Base-by-base conservation (phyloP, 2,888 invertebrate species). In the Noctua comes region DNA sequence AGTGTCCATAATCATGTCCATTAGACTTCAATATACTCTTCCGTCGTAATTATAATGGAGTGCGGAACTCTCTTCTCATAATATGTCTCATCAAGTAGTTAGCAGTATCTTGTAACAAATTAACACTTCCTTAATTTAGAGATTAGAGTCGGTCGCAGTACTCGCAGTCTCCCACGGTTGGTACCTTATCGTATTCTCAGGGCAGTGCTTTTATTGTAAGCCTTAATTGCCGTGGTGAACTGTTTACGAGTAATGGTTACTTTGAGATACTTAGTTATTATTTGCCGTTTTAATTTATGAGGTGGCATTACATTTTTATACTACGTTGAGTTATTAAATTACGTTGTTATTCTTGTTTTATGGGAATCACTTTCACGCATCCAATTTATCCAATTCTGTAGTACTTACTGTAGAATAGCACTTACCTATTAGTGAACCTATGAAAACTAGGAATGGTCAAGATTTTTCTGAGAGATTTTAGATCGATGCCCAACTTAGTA, bases 101-200 rank as follows among this genome's bases (percentile, higher is more conserved):
- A 51, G 64, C 68, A 77, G 72, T 82, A 87, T 79, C 80, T 80
- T 66, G 54, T 64, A 59, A 82, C 77, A 86, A 86, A 85, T 84
- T 87, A 86, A 86, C 87, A 86, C 88, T 90, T 90, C 89, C 87
- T 88, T 90, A 88, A 78, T 88, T 82, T 65, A 76, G 57, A 88
- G 89, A 89, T 80, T 82, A 76, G 68, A 76, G 68, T 65, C 70
- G 54, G 68, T 73, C 71, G 65, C 57, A 57, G 57, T 57, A 57
- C n/a, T n/a, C 57, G 57, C 27, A 73, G 65, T 70, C 71, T 92
- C 93, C 83, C 92, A 91, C 92, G 92, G 10, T 64, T 36, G 36
- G 70, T 74, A 74, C 80, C 77, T 90, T 90, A 89, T 90, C 90
- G 76, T 82, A 77, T 89, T 90, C 90, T 88, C 89, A 90, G 83